A percentile compares a stretch with the other conserved stretches of the same genome.
Conservation (phyloP, 2,888 invertebrate genomes). For the Polia nebulosa region DNA sequence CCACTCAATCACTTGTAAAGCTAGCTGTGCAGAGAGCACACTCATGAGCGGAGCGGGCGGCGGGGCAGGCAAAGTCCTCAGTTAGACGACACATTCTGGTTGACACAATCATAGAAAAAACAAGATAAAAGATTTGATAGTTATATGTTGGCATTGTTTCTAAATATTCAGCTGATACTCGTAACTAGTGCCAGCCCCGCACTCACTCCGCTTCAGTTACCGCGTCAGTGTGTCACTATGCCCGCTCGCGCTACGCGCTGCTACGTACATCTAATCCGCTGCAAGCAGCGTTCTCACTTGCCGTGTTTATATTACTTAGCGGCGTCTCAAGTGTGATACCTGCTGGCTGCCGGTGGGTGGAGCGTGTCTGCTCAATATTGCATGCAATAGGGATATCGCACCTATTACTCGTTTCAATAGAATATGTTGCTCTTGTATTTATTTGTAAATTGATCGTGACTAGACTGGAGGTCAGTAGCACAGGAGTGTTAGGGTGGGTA, state of each 20-base stretch:
- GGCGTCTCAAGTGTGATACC: background rate
- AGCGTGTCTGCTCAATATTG: background rate
- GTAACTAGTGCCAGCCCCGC: background rate
- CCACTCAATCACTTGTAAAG: background rate
- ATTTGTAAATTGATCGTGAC: background rate
- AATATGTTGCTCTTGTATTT: background rate
- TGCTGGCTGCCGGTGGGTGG: background rate
- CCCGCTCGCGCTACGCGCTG: background rate
- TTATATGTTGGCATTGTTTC: no score
- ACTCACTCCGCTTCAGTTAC: background rate
- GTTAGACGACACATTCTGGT: background rate
- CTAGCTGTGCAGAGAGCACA: background rate
- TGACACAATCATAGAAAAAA: no score
- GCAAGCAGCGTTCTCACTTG: background rate
- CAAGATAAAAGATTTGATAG: no score
- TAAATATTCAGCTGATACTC: no score
- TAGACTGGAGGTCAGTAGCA: no score
- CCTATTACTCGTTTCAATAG: background rate
- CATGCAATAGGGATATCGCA: background rate
- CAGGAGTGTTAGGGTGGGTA: no score
- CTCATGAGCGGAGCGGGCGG: background rate
- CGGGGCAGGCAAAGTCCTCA: background rate
- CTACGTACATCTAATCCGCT: background rate
- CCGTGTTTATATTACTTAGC: background rate
- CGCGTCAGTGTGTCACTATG: background rate